A percentile compares a stretch with the other conserved stretches of the same genome.
These are phyloP conservation scores for Eupithecia pulchellata DNA, from an alignment of 2,888 invertebrate genomes.

Conservation along the genomic window DNA sequence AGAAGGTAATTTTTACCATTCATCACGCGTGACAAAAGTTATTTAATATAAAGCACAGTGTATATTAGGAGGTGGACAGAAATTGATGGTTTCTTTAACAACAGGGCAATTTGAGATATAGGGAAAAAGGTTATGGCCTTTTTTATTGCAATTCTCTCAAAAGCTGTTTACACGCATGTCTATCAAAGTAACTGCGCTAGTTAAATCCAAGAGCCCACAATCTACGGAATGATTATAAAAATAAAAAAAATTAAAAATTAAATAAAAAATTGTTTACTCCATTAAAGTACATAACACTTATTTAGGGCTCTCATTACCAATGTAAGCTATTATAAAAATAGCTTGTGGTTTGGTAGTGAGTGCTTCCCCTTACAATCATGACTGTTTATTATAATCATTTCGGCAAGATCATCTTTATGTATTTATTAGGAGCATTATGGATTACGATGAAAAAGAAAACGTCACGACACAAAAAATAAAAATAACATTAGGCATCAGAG, in stretches of 20 bases:
- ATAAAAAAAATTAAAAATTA: no score
- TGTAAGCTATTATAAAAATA: no score
- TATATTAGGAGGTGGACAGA: background rate
- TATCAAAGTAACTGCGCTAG: conserved; percentile 30
- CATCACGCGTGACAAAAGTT: no score
- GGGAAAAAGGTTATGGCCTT: conserved; percentile 19
- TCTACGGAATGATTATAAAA: background rate
- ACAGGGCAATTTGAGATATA: conserved; percentile 24
- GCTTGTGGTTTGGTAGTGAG: no score
- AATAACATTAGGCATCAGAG: background rate
- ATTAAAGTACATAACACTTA: no score
- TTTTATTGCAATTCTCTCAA: conserved; percentile 19
- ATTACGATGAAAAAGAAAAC: background rate
- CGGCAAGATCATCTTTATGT: no score
- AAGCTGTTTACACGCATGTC: conserved; percentile 34
- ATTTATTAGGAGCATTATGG: background rate
- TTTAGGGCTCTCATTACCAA: no score
- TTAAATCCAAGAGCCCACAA: conserved; percentile 22
- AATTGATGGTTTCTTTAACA: background rate
- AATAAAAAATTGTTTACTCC: no score
- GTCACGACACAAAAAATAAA: background rate
- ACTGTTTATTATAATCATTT: no score
- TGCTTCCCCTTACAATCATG: no score
- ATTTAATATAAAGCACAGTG: background rate
- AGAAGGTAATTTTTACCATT: background rate